Conservation (phyloP, 2,888 invertebrate species). For the Pyrocoelia pectoralis region DNA sequence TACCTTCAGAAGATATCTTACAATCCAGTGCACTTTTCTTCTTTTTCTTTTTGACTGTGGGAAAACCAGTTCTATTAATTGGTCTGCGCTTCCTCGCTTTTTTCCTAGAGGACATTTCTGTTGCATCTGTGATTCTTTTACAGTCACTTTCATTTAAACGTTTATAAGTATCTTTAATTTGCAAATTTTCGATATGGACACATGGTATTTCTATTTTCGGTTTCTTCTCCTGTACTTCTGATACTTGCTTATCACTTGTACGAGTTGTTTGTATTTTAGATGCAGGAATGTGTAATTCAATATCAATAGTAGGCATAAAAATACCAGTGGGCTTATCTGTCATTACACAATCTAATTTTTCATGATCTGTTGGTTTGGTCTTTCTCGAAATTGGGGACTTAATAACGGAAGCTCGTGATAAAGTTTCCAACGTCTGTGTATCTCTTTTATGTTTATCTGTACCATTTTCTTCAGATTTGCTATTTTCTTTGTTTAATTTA, state of each 20-base stretch:
- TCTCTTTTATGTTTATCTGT: conserved; percentile 51
- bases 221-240: conserved; percentile 3
- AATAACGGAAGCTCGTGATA: conserved; percentile 65
- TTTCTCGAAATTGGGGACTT: conserved; percentile 66
- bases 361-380: conserved; percentile 60
- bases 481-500: neutral
- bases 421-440: conserved; percentile 48
- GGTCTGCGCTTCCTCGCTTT: conserved; percentile 74
- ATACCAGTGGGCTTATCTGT: conserved; percentile 69
- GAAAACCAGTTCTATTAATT: conserved; percentile 88
- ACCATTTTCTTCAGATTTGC: conserved; percentile 41
- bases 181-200: conserved; percentile 21
- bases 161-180: conserved; percentile 14
- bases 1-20: conserved; percentile 8
- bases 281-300: conserved; percentile 64
- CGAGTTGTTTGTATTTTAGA: conserved; percentile 27
- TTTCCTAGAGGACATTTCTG: conserved; percentile 52
- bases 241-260: conserved; percentile 5
- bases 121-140: conserved; percentile 12
- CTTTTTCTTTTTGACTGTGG: conserved; percentile 83
- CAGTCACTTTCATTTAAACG: conserved; percentile 59
- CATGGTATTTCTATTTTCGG: conserved; percentile 13
- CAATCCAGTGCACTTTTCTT: conserved; percentile 63
- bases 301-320: conserved; percentile 73
- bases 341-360: conserved; percentile 54